Base-by-base conservation (phyloP, 2,113 vertebrate species). In the Origma solitaria region DNA sequence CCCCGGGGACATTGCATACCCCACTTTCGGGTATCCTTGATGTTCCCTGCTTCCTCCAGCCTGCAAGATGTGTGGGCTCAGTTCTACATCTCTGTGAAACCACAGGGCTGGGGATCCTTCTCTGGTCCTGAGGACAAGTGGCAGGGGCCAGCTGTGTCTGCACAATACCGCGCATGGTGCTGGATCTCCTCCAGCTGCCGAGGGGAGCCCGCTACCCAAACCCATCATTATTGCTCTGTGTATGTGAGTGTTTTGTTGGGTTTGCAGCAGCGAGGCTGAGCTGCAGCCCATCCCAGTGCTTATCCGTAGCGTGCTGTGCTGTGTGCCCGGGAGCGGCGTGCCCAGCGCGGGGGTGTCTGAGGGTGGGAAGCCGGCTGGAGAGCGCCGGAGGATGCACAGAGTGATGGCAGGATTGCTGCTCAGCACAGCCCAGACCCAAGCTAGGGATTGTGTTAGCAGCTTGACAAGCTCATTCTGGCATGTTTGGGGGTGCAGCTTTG, bases 231-330 rank as follows among this genome's bases (percentile, higher is more conserved):
- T 5, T 60, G 61, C 40, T 73, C 38, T 54, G 3, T 49, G 35
- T 68, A 7, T 40, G 35, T 16, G 27, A 2, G 3, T 80, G 86
- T 73, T 95, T 92, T 78, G 82, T 60, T 90, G 68, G 65, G 47
- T 86, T 92, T 90, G 88, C 68, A 73, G 90, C 60, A 90, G 75
- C 1, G 3, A 86, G 78, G 62, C 54, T 73, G 92, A 88, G 80
- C 76, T 58, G 82, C 86, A 86, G 88, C 68, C 79, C 88, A 47
- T 81, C 50, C 31, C 80, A 54, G 60, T 0, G 21, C 38, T 86
- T 81, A 86, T 66, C 54, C 2, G 0, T 35, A 20, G 79, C 3
- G 1, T 40, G 58, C 71, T 73, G 68, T 40, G 75, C 64, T 70
- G 58, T 5, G 33, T 77, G 92, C 88, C 76, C 2, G 2, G 71